Percentiles rank a stretch among this genome's conserved stretches.
Evolutionary conservation across 2,797 vertebrate species (phyloP).

Genomic region (Sylvilagus floridanus): DNA sequence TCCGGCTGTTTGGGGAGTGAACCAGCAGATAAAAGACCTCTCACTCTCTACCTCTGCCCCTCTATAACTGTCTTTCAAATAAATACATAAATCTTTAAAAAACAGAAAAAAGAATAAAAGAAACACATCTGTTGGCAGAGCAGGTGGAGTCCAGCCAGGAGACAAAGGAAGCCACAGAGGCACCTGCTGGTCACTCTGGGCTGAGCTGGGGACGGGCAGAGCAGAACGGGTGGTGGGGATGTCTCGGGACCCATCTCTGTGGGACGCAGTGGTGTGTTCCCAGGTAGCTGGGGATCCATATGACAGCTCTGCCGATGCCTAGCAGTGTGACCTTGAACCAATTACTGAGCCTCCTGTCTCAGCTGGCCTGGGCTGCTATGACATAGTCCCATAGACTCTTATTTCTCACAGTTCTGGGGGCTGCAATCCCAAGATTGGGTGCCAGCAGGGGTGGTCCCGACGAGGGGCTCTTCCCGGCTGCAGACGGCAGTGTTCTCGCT

Average conservation of each 20-base stretch:
- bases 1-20: too few relatives aligned
- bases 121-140: neutral
- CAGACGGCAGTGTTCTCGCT: neutral
- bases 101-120: neutral
- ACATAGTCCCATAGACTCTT: neutral
- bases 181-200: neutral
- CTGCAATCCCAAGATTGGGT: neutral
- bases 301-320: neutral
- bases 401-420: neutral
- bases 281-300: neutral
- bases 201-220: neutral
- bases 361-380: neutral
- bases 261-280: neutral
- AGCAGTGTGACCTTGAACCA: neutral
- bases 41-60: too few relatives aligned
- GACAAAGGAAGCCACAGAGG: neutral
- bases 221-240: accelerated
- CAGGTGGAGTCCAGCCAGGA: neutral
- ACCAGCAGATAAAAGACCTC: too few relatives aligned
- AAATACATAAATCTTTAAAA: too few relatives aligned
- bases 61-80: too few relatives aligned
- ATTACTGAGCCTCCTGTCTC: neutral
- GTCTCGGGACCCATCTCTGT: accelerated
- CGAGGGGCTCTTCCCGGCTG: neutral
- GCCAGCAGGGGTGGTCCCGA: neutral